These are phyloP conservation scores for Lordiphosa collinella DNA, from an alignment of 1,140 invertebrate genomes.

Conservation along the genomic window DNA sequence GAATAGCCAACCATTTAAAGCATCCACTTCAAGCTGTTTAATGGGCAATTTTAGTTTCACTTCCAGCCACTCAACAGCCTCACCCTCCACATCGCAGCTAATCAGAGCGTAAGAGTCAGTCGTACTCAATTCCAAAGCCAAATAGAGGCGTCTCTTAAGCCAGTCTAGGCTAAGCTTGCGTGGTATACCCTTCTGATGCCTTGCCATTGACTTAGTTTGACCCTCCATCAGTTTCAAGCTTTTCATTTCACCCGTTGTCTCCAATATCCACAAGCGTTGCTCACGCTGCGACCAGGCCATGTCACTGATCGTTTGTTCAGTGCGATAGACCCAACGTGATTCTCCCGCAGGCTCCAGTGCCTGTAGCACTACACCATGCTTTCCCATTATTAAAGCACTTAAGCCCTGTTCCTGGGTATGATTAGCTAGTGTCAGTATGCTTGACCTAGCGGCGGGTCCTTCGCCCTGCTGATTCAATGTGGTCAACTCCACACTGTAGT, in stretches of 20 bases:
- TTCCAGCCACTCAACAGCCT: not conserved
- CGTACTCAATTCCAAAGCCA: constrained; percentile 83
- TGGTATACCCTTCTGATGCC: constrained; percentile 61
- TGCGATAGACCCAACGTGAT: constrained; percentile 52
- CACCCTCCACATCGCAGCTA: constrained; percentile 19
- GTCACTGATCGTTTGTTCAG: constrained; percentile 79
- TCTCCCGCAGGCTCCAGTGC: constrained; percentile 84
- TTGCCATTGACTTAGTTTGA: not conserved
- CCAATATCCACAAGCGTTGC: constrained; percentile 87
- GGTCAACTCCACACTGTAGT: constrained; percentile 88
- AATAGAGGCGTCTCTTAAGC: constrained; percentile 90
- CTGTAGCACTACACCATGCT: constrained; percentile 83
- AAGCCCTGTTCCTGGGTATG: constrained; percentile 75
- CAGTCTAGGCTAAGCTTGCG: constrained; percentile 90
- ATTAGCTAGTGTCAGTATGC: constrained; percentile 81
- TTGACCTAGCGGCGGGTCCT: constrained; percentile 81
- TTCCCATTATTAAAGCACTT: constrained; percentile 86
- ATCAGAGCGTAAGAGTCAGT: constrained; percentile 16
- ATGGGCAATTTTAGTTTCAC: constrained; percentile 55
- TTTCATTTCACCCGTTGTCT: constrained; percentile 68
- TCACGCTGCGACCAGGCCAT: constrained; percentile 87
- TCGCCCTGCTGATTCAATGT: constrained; percentile 91
- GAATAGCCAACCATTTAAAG: constrained; percentile 94
- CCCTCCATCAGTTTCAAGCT: constrained; percentile 1
- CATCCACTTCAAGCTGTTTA: constrained; percentile 91